phyloP scores from a whole-genome alignment of 2,113 vertebrate genomes.

The Heloderma charlesbogerti region DNA sequence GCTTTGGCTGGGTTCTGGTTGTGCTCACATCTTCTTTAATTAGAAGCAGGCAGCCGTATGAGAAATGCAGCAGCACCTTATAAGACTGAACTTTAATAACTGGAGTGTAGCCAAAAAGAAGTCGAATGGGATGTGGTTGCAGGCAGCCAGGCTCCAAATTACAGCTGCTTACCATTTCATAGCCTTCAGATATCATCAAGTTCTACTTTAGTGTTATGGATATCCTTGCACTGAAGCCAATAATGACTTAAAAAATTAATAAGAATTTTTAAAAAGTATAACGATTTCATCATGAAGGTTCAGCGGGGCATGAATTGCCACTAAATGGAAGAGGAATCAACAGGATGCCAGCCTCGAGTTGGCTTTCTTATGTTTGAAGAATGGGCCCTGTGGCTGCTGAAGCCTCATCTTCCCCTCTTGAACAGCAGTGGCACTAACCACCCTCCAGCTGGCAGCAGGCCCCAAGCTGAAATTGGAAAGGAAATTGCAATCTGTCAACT shows the following conservation, averaged over 20 bases:
- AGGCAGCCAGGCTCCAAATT: conserved; percentile 35
- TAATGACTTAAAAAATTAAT: neutral
- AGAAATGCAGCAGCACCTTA: conserved; percentile 41
- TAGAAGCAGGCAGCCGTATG: conserved; percentile 54
- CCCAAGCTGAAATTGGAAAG: neutral
- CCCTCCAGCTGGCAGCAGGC: neutral
- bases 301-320: neutral
- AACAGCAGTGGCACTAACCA: neutral
- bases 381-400: neutral
- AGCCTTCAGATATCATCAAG: conserved; percentile 50
- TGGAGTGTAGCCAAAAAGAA: conserved; percentile 50
- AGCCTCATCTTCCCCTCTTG: neutral
- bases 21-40: conserved; percentile 45
- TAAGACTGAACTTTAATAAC: conserved; percentile 53
- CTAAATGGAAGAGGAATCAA: neutral
- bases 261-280: neutral
- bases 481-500: neutral
- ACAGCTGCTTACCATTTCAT: neutral
- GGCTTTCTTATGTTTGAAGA: neutral
- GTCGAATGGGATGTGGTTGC: neutral
- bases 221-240: neutral
- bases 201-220: conserved; percentile 33
- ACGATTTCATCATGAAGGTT: neutral
- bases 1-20: conserved; percentile 39
- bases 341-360: neutral